phyloP scores from a whole-genome alignment of 2,888 invertebrate genomes.

The Choristoneura rosaceana region DNA sequence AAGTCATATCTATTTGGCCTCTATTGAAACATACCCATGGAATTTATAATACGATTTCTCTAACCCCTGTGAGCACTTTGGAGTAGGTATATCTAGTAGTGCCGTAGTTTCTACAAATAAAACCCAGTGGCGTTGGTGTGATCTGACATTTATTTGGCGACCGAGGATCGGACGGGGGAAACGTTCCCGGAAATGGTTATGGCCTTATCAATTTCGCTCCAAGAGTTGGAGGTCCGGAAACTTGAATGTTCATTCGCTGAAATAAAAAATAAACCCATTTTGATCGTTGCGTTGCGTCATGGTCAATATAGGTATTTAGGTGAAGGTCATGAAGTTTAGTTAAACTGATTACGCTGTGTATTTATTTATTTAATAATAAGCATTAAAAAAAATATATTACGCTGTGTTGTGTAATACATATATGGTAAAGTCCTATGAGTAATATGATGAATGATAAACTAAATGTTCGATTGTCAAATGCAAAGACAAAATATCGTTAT shows the following conservation, averaged over 20 bases:
- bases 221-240: constrained; percentile 6
- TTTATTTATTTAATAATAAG: no score
- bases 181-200: constrained; percentile 30
- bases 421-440: no score
- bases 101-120: not conserved
- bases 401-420: no score
- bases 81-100: not conserved
- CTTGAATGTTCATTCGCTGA: constrained; percentile 9
- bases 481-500: no score
- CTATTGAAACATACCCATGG: not conserved
- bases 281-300: not conserved
- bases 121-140: constrained; percentile 1
- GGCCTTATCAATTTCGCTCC: constrained; percentile 26
- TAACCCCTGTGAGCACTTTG: not conserved
- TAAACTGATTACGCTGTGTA: not conserved
- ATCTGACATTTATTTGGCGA: constrained; percentile 25
- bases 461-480: no score
- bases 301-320: not conserved
- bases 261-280: not conserved
- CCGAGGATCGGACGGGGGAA: constrained; percentile 9
- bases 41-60: not conserved
- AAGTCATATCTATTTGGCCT: not conserved
- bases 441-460: no score
- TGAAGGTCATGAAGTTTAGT: not conserved
- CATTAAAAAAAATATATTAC: no score